Conservation (phyloP, 2,797 vertebrate genomes). For the Lacerta agilis region DNA sequence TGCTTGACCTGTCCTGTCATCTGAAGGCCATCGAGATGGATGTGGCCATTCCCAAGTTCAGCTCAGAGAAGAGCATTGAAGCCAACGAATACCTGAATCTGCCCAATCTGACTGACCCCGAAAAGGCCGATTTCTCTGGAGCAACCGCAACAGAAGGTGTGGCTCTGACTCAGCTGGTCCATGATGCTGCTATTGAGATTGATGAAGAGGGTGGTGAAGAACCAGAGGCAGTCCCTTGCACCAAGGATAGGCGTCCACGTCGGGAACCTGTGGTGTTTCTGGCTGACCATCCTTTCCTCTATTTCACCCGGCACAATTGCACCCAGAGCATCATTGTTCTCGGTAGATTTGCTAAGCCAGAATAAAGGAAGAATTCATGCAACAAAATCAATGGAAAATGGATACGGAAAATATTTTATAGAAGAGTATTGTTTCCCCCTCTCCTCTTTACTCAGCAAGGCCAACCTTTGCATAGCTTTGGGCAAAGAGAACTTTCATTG, state of each 20-base stretch:
- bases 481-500: neutral
- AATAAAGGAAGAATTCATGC: neutral
- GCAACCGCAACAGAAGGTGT: neutral
- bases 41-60: conserved; percentile 18
- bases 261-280: neutral
- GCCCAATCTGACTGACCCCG: neutral
- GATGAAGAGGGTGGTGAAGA: conserved; percentile 15
- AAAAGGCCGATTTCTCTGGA: conserved; percentile 15
- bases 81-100: neutral
- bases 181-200: neutral
- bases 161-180: neutral
- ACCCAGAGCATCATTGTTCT: neutral
- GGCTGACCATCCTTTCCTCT: conserved; percentile 8
- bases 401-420: neutral
- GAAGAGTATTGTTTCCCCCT: neutral
- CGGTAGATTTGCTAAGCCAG: neutral
- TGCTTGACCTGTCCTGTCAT: neutral
- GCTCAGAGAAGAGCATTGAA: neutral
- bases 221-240: neutral
- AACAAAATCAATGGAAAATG: neutral
- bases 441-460: neutral
- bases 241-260: neutral
- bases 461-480: neutral
- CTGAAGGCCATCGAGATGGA: conserved; percentile 6
- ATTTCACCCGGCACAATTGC: neutral